Conservation (phyloP, 2,113 vertebrate species). For the Syngnathus floridae region DNA sequence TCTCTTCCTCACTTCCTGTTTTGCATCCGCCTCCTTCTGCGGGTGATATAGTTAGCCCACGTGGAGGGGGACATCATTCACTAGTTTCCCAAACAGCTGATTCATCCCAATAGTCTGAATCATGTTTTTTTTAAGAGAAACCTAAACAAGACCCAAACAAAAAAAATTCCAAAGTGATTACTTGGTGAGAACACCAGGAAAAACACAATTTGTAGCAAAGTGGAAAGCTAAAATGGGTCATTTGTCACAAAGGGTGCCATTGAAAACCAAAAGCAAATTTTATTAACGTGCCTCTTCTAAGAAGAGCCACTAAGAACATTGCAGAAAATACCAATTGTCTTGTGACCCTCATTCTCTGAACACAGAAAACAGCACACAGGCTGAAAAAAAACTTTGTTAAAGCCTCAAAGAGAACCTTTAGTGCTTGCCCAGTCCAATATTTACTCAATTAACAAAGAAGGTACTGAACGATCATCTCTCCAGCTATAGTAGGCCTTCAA, state of each 20-base stretch:
- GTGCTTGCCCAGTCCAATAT: background rate
- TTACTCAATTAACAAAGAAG: background rate
- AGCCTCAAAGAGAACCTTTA: background rate
- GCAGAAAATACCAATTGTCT: conserved; percentile 7
- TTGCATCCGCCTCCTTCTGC: conserved; percentile 22
- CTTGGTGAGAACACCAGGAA: background rate
- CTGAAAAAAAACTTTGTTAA: background rate
- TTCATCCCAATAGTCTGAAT: conserved; percentile 32
- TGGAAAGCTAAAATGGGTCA: conserved; percentile 34
- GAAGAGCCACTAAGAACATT: conserved; percentile 31
- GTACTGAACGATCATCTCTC: background rate
- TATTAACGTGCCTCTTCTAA: conserved; percentile 32
- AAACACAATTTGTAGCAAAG: conserved; percentile 41
- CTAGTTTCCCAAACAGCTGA: conserved; percentile 23
- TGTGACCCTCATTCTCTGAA: background rate
- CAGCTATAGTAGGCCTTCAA: background rate
- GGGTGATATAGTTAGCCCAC: conserved; percentile 22
- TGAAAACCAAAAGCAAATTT: conserved; percentile 37
- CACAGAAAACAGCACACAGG: background rate
- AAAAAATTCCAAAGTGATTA: background rate
- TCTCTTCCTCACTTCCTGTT: conserved; percentile 55
- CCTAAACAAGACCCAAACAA: no score
- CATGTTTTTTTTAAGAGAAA: background rate
- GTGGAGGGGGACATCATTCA: conserved; percentile 25
- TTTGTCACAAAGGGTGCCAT: conserved; percentile 19